A percentile compares a stretch with the other conserved stretches of the same genome.
These are phyloP conservation scores for Bugula neritina DNA, from an alignment of 2,888 invertebrate species.

Conservation along the genomic window DNA sequence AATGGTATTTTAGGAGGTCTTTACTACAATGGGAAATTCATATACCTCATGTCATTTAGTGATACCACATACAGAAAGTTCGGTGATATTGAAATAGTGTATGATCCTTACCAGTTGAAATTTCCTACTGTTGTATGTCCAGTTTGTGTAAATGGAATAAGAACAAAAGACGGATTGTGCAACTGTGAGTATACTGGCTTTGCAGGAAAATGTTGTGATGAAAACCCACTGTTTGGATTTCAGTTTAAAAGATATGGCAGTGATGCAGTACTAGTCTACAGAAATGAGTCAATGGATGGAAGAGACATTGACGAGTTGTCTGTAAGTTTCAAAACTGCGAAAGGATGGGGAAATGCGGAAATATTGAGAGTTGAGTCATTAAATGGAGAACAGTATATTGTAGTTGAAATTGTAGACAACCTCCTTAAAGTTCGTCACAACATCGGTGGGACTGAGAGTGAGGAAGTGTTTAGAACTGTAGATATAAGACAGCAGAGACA, in stretches of 20 bases:
- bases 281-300: background rate
- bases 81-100: constrained; percentile 35
- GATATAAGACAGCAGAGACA: constrained; percentile 7
- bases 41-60: constrained; percentile 34
- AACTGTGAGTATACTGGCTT: constrained; percentile 28
- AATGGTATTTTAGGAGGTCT: constrained; percentile 51
- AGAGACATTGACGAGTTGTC: constrained; percentile 10
- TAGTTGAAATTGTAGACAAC: constrained; percentile 7
- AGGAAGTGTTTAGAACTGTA: background rate
- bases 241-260: constrained; percentile 14
- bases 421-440: constrained; percentile 6
- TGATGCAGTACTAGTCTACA: background rate
- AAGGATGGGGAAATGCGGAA: constrained; percentile 8
- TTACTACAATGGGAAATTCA: constrained; percentile 38
- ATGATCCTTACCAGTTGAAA: constrained; percentile 33
- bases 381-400: constrained; percentile 4
- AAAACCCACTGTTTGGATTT: background rate
- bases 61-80: constrained; percentile 28
- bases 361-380: constrained; percentile 6
- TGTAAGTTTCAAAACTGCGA: constrained; percentile 19
- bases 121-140: background rate
- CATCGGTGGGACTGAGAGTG: background rate
- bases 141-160: background rate
- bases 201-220: constrained; percentile 10
- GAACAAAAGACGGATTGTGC: background rate